Evolutionary conservation across 2,888 invertebrate species (phyloP), one percentile per base, ranked within the genome.

Genomic region (Hydraecia micacea): DNA sequence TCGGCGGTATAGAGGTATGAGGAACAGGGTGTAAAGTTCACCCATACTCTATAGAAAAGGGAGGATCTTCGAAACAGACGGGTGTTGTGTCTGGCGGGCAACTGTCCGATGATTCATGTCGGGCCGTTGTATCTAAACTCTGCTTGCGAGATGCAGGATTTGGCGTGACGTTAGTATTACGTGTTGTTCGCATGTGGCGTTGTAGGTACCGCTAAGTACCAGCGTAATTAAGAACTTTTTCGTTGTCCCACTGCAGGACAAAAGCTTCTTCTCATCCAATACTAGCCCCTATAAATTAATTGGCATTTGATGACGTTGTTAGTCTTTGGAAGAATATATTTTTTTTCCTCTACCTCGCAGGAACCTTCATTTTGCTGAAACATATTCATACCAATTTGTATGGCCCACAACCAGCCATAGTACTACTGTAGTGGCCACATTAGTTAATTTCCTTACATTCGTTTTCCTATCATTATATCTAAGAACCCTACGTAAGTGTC

Each of bases 371-470:
- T 74, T 36, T 15, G 2, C 66, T 60, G 15, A 66, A 74, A 60
- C 32, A 67, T 4, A 84, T 78, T 28, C 28, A 42, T 65, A 52
- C 0, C 28, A 71, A 36, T 67, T 36, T 46, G 4, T 62, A 63
- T 28, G 9, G 15, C 69, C 32, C 21, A 28, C 32, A 25, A n/a
- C 21, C 9, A 8, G 21, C 0, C 8, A n/a, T 74, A 83, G 60
- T 66, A 3, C 5, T 69, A 62, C 42, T 63, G n/a, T 55, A 60
- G 18, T 36, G n/a, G 55, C 21, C 52, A 63, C 73, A 77, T 78
- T 39, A n/a, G 60, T 49, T 78, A 77, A 80, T 87, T 79, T 68
- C 39, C 73, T 39, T 6, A 62, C 67, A 78, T 85, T 62, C 2
- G 70, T 80, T 77, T 77, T 63, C 39, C 66, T 78, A 75, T 83